Evolutionary conservation across 2,888 invertebrate species (phyloP), one percentile per base, ranked within the genome.

Genomic region (Mylabris sibirica): DNA sequence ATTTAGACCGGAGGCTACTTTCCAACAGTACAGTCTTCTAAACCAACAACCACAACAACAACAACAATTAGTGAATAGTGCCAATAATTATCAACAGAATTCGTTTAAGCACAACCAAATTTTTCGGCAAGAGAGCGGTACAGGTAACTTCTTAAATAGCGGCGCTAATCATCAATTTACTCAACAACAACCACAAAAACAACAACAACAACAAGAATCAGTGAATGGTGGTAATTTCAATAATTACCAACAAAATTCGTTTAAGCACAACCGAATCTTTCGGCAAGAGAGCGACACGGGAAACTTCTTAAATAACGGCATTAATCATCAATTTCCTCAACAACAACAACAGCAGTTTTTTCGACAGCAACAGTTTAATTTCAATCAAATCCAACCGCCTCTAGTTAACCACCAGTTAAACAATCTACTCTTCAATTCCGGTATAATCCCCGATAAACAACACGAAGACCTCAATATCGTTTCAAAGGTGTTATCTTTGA

Each of bases 381-480:
- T 72, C 63, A 71, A 76, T 67, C 72, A 66, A 66, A 67, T 70
- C 63, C 72, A 73, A 67, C 72, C 82, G 68, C 81, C 71, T 79
- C 64, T 70, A 12, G 72, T 72, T 6, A 73, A 77, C 83, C 81
- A 87, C 38, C 91, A 92, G 77, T 85, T 92, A 60, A 90, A 90
- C 77, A 89, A 89, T 75, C 84, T 92, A 59, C 82, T 92, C 20
- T 87, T 87, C 63, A 90, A 91, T 81, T 90, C 90, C 62, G 92
- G 92, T 41, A 87, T 92, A 53, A 89, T 90, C 57, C 70, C 76
- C 34, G 84, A 84, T 34, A 86, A 86, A 59, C 87, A 89, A 74
- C 89, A 90, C 67, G 93, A 93, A 81, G 94, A 94, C 84, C 86
- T 94, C 63, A 93, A 92, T 81, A 92, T 94, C 78, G 93, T 94